Base-by-base conservation (phyloP, 2,888 invertebrate species). In the Gastracanthus pulcherrimus region DNA sequence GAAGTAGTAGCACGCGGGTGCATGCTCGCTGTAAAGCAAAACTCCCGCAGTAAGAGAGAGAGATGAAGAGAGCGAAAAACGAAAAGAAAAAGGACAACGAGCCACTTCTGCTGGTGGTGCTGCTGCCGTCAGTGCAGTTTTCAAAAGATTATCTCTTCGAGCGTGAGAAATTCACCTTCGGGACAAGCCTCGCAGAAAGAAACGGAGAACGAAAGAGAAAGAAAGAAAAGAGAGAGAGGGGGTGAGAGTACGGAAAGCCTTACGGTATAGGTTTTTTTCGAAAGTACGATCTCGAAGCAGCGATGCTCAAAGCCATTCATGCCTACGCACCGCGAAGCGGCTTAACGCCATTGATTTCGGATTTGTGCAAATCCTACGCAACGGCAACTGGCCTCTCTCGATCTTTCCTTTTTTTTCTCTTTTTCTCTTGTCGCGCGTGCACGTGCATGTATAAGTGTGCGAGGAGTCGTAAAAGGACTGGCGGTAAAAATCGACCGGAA, bases 291-390 rank as follows among this genome's bases (percentile, higher is more conserved):
- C 16, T 16, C 58, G 45, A 26, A 23, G 41, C 66, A 29, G 19
- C 41, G 31, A 23, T 38, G n/a, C 26, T 23, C 5, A 66, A 36
- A 45, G 66, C 66, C 66, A 66, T 66, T 66, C 66, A 71, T 55
- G 38, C 36, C 70, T 71, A 55, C 70, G 66, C 66, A 41, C 23
- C 66, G 26, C 16, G 67, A 16, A 45, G 29, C 69, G 69, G 72
- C 72, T 60, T 72, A 72, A 60, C 29, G 29, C 45, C 64, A 72
- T 72, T 55, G 79, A 72, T 79, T 79, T 72, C 16, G 66, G 79
- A 72, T 79, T 79, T 72, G 72, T 38, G 71, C 71, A 26, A 60
- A 62, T 75, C 80, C 80, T 45, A 69, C 69, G 72, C 72, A 48
- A n/a, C 23, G 45, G 3, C 45, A 13, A 58, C 69, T 58, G 19